Evolutionary conservation across 2,797 vertebrate species (phyloP).

Genomic region (Platalea minor): DNA sequence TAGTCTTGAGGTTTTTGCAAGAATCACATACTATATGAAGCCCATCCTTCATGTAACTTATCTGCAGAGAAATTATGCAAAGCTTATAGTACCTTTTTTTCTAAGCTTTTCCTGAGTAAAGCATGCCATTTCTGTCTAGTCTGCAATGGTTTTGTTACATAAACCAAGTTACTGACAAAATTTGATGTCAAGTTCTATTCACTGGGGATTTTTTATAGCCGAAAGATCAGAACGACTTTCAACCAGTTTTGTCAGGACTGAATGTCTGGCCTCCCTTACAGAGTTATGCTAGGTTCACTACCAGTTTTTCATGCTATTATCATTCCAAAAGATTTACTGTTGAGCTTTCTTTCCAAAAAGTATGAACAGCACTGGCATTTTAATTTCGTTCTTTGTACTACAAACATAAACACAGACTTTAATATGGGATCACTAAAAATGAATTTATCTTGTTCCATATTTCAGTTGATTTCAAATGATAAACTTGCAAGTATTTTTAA

Average conservation of each 20-base stretch:
- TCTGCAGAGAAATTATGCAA: not conserved
- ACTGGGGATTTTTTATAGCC: not conserved
- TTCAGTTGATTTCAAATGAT: not conserved
- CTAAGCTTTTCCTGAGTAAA: not conserved
- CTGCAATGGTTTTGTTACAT: not conserved
- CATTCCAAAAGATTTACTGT: not conserved
- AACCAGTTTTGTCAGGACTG: constrained; percentile 20
- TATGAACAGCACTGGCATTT: not conserved
- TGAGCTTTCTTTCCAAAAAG: not conserved
- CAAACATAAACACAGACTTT: not conserved
- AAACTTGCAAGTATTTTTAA: not conserved
- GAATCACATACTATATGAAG: not conserved
- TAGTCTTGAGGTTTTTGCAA: not conserved
- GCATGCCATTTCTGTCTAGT: not conserved
- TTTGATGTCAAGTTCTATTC: constrained; percentile 20
- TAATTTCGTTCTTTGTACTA: not conserved
- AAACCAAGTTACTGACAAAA: constrained; percentile 14
- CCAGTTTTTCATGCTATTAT: not conserved
- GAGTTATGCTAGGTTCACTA: not conserved
- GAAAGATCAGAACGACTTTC: constrained; percentile 49
- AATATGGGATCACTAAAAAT: not conserved
- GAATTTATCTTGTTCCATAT: not conserved
- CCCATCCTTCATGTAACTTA: not conserved
- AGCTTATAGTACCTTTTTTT: not conserved
- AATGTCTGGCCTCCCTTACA: not conserved